Base-by-base conservation (phyloP, 2,113 vertebrate genomes). In the Plecotus auritus region DNA sequence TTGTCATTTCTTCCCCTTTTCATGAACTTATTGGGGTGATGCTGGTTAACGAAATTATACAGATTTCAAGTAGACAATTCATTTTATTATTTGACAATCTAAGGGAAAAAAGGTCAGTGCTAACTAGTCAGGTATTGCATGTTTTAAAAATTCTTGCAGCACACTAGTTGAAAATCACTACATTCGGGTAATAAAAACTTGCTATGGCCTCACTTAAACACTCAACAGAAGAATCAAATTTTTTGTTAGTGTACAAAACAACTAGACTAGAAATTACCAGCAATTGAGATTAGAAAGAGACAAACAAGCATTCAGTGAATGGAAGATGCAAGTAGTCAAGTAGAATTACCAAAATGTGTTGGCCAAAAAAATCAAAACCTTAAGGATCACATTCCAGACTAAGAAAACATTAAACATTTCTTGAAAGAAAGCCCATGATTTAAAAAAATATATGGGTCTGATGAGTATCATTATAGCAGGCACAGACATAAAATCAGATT, bases 401-500 rank as follows among this genome's bases (percentile, higher is more conserved):
- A 2, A 97, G 32, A 80, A 95, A 93, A 14, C 30, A 95, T 83
- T 3, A 93, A 74, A 30, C 49, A 54, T 72, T 95, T 95, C 32
- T 88, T 95, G 47, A 51, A 70, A 84, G 54, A 0, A 13, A 74
- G 40, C 40, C 54, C 85, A 23, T 80, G 66, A 72, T 23, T 78
- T 0, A 8, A 56, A 91, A 91, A 94, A 91, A 72, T 69, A 92
- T 8, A 92, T 32, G 49, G 4, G 2, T 85, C 37, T 95, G 28
- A 72, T 37, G 3, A 81, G 9, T 82, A 82, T 77, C 67, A 93
- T 51, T 73, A 74, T 72, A 47, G 92, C 82, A 81, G 42, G 18
- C 35, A 95, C 18, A 81, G 66, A 78, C 10, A 80, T 70, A 59
- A 97, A 51, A 97, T 77, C 22, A 74, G 1, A 40, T 40, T 73